Conservation (phyloP, 2,113 vertebrate species). For the Forbesichthys papilliferus region DNA sequence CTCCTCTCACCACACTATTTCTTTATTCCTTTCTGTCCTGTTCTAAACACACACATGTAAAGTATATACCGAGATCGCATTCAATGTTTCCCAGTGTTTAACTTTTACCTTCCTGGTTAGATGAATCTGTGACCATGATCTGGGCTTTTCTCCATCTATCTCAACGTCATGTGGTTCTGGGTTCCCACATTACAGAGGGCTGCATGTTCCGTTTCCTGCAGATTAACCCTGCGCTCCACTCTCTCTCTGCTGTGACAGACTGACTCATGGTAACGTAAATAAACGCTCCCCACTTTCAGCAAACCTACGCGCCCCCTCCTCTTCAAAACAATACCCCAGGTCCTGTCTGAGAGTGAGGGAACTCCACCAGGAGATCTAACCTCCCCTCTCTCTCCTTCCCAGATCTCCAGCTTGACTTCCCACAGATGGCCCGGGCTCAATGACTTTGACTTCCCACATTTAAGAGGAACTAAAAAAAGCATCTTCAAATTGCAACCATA, state of each 20-base stretch:
- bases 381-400: constrained; percentile 51
- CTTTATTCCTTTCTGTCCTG: neutral
- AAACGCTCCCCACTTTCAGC: constrained; percentile 69
- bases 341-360: constrained; percentile 63
- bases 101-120: constrained; percentile 56
- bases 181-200: constrained; percentile 77
- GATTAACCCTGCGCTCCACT: constrained; percentile 62
- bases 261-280: constrained; percentile 75
- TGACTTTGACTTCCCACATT: constrained; percentile 80
- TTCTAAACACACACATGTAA: constrained; percentile 14
- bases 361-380: constrained; percentile 65
- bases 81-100: constrained; percentile 20
- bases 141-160: constrained; percentile 60
- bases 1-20: neutral
- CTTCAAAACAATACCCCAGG: constrained; percentile 40
- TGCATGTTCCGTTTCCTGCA: constrained; percentile 74
- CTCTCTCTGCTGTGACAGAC: constrained; percentile 63
- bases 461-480: constrained; percentile 81
- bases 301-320: constrained; percentile 57
- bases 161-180: constrained; percentile 63
- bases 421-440: constrained; percentile 69
- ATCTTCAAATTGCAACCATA: constrained; percentile 80
- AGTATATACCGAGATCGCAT: constrained; percentile 36
- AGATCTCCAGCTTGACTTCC: constrained; percentile 62
- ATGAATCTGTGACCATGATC: constrained; percentile 65